Base-by-base conservation (phyloP, 2,113 vertebrate genomes). In the Oreochromis spilurus region DNA sequence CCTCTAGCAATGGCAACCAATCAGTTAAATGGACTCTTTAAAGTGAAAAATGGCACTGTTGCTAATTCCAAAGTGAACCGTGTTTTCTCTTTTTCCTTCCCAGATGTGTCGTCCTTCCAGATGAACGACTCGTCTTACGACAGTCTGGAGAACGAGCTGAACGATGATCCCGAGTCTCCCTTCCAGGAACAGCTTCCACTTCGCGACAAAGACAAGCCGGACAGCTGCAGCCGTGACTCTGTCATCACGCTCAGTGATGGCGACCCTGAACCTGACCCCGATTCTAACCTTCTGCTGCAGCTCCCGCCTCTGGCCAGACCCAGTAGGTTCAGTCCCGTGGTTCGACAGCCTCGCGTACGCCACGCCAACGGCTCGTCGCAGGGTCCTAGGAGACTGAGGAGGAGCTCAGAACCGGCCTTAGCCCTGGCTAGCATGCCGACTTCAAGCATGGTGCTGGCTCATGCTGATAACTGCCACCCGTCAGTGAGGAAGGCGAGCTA, bases 51-150 rank as follows among this genome's bases (percentile, higher is more conserved):
- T 50, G 9, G 6, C 43, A 31, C 16, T 75, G 24, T 19, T 75
- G 43, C 43, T 72, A 26, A 72, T 17, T 45, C 24, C 40, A 75
- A 48, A 75, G 40, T 75, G 14, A 75, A 17, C 9, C 9, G 3
- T n/a, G 9, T 52, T 77, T 54, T 19, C 19, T 14, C 34, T 65
- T 2, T 77, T 31, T 83, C 17, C 17, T 13, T 62, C 19, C 75
- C 94, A 98, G 98, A 98, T 85, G 95, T 95, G 26, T 97, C 97
- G 31, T 97, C 97, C 81, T 97, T 98, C 89, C 97, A 98, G 88
- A 95, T 97, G 95, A 97, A 97, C 7, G 97, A 98, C 94, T 99
- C 98, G 5, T 98, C 97, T 81, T 99, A 98, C 0, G 97, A 98
- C 94, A 98, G 98, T 88, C 92, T 98, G 88, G 98, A 99, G 94